Percentiles rank a stretch among this genome's conserved stretches.
Evolutionary conservation across 2,888 invertebrate genomes (phyloP).

Genomic region (Hirudinaria manillensis): DNA sequence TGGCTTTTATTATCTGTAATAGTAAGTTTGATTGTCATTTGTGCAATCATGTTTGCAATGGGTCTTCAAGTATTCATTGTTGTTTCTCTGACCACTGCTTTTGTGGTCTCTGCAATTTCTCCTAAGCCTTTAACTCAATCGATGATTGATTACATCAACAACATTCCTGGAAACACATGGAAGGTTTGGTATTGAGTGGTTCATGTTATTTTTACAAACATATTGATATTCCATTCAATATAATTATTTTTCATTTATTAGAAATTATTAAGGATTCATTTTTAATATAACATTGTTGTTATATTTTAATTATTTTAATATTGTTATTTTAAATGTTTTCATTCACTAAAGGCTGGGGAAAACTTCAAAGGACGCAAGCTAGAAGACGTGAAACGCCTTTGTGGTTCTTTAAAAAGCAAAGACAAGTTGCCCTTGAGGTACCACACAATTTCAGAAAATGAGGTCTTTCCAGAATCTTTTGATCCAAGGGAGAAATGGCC

Average conservation of each 20-base stretch:
- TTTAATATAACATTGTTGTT: too few species aligned
- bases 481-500: constrained; percentile 77
- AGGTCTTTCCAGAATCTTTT: constrained; percentile 67
- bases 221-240: neutral
- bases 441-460: constrained; percentile 37
- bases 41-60: neutral
- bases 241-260: neutral
- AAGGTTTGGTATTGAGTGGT: constrained; percentile 54
- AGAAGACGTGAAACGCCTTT: constrained; percentile 63
- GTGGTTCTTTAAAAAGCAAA: constrained; percentile 42
- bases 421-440: neutral
- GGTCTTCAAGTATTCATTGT: neutral
- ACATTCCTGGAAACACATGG: constrained; percentile 65
- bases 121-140: constrained; percentile 64
- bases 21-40: too few species aligned
- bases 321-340: too few species aligned
- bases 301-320: too few species aligned
- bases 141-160: constrained; percentile 62
- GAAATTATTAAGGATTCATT: neutral
- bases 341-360: constrained; percentile 65
- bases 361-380: constrained; percentile 66
- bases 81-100: neutral
- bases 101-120: constrained; percentile 4
- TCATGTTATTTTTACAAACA: neutral
- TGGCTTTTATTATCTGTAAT: too few species aligned